Base-by-base conservation (phyloP, 2,113 vertebrate genomes). In the Thermophis baileyi region DNA sequence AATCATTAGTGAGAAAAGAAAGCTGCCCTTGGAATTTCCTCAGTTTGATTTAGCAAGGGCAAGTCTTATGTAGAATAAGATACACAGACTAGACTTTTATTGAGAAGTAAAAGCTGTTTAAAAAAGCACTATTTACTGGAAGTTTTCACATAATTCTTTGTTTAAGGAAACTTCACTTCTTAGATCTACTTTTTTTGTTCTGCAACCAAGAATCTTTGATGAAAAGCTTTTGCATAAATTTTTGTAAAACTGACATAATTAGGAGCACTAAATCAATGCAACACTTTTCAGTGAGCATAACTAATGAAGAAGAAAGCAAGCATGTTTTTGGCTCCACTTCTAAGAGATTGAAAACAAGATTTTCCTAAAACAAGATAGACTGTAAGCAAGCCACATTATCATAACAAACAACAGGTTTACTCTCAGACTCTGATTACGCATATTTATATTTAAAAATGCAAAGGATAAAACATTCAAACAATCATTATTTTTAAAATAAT, bases 361-460 rank as follows among this genome's bases (percentile, higher is more conserved):
- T 92, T 93, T 69, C 57, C 53, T 49, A 53, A 35, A n/a, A 91
- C 35, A 91, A 46, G 91, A 69, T 47, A 88, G 50, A n/a, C 6
- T 63, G 40, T 11, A 50, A 57, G 30, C 85, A 53, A 60, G 35
- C 51, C 74, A 30, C 40, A 92, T 57, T 57, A 50, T 60, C 6
- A 63, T 69, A 90, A 87, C 27, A 51, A 93, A 53, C 18, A 87
- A 86, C 8, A 44, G 35, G 69, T 87, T 50, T 87, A 7, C 14
- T 54, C 50, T 55, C 16, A 55, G 46, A 85, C 35, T 53, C 40
- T 49, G 30, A 81, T 57, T 91, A 49, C 44, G 57, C 40, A 20
- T 12, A 51, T 88, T 94, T 85, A 4, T 89, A 94, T 91, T 94
- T 91, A 95, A 95, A 94, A 54, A 55, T 85, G 55, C 12, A 95